A percentile compares a stretch with the other conserved stretches of the same genome.
These are phyloP conservation scores for cattle (Bos taurus) DNA, from an alignment of 2,113 vertebrate species.

Conservation along the genomic window DNA sequence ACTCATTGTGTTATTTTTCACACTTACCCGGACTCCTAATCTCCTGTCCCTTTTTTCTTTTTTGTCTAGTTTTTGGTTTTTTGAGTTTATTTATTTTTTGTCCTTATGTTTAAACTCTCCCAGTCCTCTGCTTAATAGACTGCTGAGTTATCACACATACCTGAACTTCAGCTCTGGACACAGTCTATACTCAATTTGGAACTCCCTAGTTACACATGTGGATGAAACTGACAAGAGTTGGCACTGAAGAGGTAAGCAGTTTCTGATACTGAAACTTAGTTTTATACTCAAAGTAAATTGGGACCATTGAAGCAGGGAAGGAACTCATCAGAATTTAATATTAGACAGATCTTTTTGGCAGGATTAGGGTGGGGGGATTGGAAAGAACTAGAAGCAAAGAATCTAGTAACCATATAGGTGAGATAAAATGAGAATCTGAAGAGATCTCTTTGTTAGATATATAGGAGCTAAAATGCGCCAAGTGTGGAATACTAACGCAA, in stretches of 20 bases:
- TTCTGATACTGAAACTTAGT: not conserved
- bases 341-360: not conserved
- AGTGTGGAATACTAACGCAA: not conserved
- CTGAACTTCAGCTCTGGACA: not conserved
- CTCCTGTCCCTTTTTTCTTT: not conserved
- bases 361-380: not conserved
- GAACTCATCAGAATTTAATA: not conserved
- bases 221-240: not conserved
- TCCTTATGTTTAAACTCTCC: not conserved
- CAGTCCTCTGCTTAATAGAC: not conserved
- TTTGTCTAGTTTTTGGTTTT: not conserved
- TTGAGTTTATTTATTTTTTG: not conserved
- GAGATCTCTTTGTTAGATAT: not conserved
- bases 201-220: not conserved
- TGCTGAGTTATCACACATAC: not conserved
- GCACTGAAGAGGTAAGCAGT: not conserved
- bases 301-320: not conserved
- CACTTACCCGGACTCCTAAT: not conserved
- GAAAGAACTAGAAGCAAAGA: not conserved
- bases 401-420: not conserved
- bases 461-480: not conserved
- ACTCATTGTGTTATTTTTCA: not conserved
- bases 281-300: not conserved
- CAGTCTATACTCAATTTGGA: not conserved
- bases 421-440: not conserved